Base-by-base conservation (phyloP, 2,888 invertebrate genomes). In the Mallateleia sp. region DNA sequence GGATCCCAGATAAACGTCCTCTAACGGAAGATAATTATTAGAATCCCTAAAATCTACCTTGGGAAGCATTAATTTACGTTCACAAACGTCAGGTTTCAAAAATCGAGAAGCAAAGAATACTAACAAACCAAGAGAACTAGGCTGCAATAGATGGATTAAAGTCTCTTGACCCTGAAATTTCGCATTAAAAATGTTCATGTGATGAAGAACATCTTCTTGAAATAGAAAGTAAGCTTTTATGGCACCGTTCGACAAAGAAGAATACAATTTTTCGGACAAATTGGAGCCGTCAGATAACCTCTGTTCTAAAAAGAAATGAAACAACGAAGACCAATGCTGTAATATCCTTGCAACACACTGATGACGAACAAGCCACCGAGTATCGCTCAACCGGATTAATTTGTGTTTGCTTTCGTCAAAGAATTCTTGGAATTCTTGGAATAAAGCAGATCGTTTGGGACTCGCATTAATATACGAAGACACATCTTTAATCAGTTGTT, bases 381-480 rank as follows among this genome's bases (percentile, higher is more conserved):
- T 56, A 6, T 32, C 56, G 15, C 28, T 28, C n/a, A 56, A 9
- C 9, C 18, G 28, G 28, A 28, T 8, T 24, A 56, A 14, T 8
- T 56, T 56, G 1, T 1, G 18, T 5, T 3, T 56, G 9, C 15
- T n/a, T 8, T 56, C 11, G n/a, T 56, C 28, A 28, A 28, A 56
- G n/a, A 4, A 28, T 28, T 56, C 56, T 32, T 56, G 77, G 7
- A 81, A 85, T 47, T 77, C 64, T 18, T 62, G 24, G 22, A 79
- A 71, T 66, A 84, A 24, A 14, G 79, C 72, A 24, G 64, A 20
- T 50, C 80, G 34, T 25, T 71, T 80, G 34, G 38, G 52, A 47
- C 54, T 54, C 2, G 24, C 25, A 22, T 24, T 54, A 11, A 54
- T 24, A 15, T 54, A 54, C 1, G 3, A 24, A 14, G 15, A 3